Evolutionary conservation across 2,888 invertebrate genomes (phyloP), one percentile per base, ranked within the genome.

Genomic region (Reticulitermes lucifugus): DNA sequence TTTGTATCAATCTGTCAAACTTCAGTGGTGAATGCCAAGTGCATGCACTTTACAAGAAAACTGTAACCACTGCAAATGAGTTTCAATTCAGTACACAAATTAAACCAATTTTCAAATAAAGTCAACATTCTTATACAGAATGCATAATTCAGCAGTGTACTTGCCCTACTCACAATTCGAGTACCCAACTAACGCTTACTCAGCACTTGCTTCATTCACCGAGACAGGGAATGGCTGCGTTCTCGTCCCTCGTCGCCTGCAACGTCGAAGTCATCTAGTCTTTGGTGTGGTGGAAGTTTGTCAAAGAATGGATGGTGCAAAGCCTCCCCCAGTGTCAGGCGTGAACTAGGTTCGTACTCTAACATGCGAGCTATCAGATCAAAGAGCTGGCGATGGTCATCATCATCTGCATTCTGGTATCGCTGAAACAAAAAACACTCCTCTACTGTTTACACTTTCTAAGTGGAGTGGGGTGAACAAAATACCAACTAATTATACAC

Each of bases 311-410:
- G 96, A 92, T 99, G 99, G 83, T 94, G 92, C 89, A 99, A 92
- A 25, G 98, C 97, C 89, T 99, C 98, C 86, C 93, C 93, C 89
- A 99, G 93, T 88, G 96, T 95, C 89, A 99, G 95, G 87, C 99
- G 94, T 90, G 97, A 96, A 87, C 95, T 93, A 51, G 99, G 99
- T 91, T 99, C 98, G 92, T 99, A 99, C 89, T 98, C 98, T 90
- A 99, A 93, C 99, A 99, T 99, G 91, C 96, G 95, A 89, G 96
- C 95, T 89, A 99, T 95, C 90, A 99, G 93, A 91, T 99, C 98
- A 91, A 99, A 99, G 89, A 99, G 93, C 90, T 97, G 96, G 87
- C 96, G 94, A 91, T 99, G 97, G 89, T 99, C 99, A 88, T 96
- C 95, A 89, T 96, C 96, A 89, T 97, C 98, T 89, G 93, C 94